Percentiles rank a stretch among this genome's conserved stretches.
phyloP scores from a whole-genome alignment of 2,797 vertebrate species.

The Pitangus sulphuratus region DNA sequence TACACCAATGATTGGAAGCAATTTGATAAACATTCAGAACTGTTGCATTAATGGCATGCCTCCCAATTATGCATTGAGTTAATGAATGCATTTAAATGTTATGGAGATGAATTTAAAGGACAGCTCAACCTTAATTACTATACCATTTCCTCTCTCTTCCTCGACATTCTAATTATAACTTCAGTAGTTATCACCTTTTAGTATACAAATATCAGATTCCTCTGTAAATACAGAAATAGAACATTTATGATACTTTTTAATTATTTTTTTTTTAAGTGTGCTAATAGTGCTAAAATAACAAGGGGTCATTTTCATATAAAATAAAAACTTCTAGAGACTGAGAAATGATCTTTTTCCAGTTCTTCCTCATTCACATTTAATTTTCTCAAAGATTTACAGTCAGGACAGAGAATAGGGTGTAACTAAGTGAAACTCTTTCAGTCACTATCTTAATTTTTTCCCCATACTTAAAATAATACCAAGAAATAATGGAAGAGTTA shows the following conservation, averaged over 20 bases:
- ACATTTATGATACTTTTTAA: background rate
- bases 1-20: slow-evolving; percentile 60
- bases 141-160: slow-evolving; percentile 23
- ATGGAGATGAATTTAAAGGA: slow-evolving; percentile 73
- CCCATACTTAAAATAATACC: background rate
- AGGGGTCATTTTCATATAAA: background rate
- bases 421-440: background rate
- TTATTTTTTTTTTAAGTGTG: background rate
- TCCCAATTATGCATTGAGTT: slow-evolving; percentile 73
- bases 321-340: background rate
- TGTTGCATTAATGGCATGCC: slow-evolving; percentile 70
- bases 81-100: slow-evolving; percentile 75
- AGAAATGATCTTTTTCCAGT: background rate
- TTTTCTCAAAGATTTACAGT: background rate
- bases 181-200: slow-evolving; percentile 42
- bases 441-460: background rate
- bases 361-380: background rate
- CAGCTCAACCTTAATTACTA: slow-evolving; percentile 73
- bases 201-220: slow-evolving; percentile 1
- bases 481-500: background rate
- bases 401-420: background rate
- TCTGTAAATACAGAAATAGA: background rate
- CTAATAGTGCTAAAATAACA: background rate
- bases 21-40: slow-evolving; percentile 76
- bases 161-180: slow-evolving; percentile 70